Evolutionary conservation across 1,140 invertebrate genomes (phyloP), one percentile per base, ranked within the genome.

Genomic region (Pseudomyrmex dendroicus): DNA sequence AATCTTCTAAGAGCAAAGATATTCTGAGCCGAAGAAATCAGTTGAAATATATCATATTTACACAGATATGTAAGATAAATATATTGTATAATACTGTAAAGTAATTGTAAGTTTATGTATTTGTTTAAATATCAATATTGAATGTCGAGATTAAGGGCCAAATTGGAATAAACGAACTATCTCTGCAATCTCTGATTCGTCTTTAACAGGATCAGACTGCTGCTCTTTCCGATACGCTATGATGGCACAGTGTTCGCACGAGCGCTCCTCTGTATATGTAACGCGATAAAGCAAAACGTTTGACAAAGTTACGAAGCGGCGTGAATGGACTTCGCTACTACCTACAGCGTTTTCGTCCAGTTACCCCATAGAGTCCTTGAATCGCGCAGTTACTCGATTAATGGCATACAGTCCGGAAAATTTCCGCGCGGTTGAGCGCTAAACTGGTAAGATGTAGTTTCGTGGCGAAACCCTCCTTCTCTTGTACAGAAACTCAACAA

Each of bases 361-460:
- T 80, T 72, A 61, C 44, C 54, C 20, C 22, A 59, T 80, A 59
- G n/a, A 80, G 46, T 15, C 76, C 46, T 70, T 80, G 52, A 80
- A 80, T 80, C 66, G 54, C 66, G 44, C 66, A 59, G 54, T 80
- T 80, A 80, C 54, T 70, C 76, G 76, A 80, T 80, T 72, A 80
- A 80, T 44, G 44, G 76, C 54, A 72, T 15, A 46, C 54, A 72
- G 76, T 59, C 66, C 44, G 66, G 76, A 72, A 80, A 80, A 80
- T 72, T 80, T 80, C 66, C 54, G n/a, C 76, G 66, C 76, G 76
- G 76, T 80, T 61, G 76, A 67, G 12, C 54, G 59, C 15, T 66
- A 78, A 78, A 78, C 76, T 50, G 76, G 44, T 48, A 80, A 80
- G 76, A 80, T 59, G 56, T 80, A 72, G 66, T 59, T 80, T 59